A percentile compares a stretch with the other conserved stretches of the same genome.
Conservation (phyloP, 2,113 vertebrate species). For the Heterochromis multidens region DNA sequence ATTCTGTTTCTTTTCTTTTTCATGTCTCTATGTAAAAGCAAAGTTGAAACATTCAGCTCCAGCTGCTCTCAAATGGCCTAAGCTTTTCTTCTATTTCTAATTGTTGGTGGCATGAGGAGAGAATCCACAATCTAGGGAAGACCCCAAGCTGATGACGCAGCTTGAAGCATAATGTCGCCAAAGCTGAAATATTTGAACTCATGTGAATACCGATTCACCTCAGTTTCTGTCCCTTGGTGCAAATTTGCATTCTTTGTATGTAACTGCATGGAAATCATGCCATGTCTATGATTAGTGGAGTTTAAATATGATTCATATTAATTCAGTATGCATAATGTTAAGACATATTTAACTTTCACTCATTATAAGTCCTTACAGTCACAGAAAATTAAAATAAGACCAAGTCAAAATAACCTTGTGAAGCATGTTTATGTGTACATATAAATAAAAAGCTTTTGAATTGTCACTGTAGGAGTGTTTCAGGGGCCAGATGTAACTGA, state of each 20-base stretch:
- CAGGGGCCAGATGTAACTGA: background rate
- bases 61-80: background rate
- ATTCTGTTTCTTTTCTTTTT: background rate
- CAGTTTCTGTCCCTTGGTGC: too few species aligned
- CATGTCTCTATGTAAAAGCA: background rate
- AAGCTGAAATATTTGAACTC: background rate
- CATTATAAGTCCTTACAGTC: background rate
- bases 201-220: background rate
- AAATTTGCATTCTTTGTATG: background rate
- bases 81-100: background rate
- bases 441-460: background rate
- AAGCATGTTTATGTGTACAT: background rate
- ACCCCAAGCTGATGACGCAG: background rate
- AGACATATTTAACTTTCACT: background rate
- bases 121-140: background rate
- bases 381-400: background rate
- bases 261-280: background rate
- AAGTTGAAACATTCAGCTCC: background rate
- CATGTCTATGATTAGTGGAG: background rate
- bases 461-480: background rate
- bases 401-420: background rate
- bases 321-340: background rate
- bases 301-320: background rate
- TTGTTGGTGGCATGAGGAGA: background rate
- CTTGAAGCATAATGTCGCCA: background rate